These are phyloP conservation scores for Hippolais icterina DNA, from an alignment of 2,113 vertebrate species.

Conservation along the genomic window DNA sequence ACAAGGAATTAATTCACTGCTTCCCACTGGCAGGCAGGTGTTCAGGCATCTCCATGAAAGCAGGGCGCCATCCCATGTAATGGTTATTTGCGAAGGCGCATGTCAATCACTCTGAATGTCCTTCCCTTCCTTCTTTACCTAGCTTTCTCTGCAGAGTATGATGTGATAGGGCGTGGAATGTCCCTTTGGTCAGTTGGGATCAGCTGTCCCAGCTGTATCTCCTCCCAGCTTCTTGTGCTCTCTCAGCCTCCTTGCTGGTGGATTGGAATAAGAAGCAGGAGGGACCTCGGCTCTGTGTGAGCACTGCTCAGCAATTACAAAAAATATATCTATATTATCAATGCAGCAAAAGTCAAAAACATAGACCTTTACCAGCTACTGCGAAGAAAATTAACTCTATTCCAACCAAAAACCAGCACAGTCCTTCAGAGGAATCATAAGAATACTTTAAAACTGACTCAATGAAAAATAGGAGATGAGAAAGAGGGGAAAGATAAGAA, in stretches of 20 bases:
- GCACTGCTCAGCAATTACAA: not conserved
- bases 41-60: not conserved
- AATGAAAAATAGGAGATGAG: not conserved
- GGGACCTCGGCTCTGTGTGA: not conserved
- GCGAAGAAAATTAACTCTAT: not conserved
- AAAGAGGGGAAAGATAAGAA: not conserved
- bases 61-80: not conserved
- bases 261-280: not conserved
- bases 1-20: not conserved
- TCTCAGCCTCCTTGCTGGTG: not conserved
- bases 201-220: not conserved
- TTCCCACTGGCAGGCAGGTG: not conserved
- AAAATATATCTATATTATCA: not conserved
- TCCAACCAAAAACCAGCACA: not conserved
- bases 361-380: not conserved
- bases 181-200: not conserved
- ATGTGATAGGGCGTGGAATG: too few species aligned
- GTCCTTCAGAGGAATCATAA: not conserved
- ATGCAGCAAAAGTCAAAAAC: not conserved
- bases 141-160: too few species aligned
- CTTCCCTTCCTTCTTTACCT: not conserved
- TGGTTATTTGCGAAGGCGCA: not conserved
- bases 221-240: not conserved
- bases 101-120: too few species aligned
- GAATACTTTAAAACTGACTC: not conserved